Evolutionary conservation across 2,113 vertebrate genomes (phyloP).

Genomic region (Thalassoma bifasciatum): DNA sequence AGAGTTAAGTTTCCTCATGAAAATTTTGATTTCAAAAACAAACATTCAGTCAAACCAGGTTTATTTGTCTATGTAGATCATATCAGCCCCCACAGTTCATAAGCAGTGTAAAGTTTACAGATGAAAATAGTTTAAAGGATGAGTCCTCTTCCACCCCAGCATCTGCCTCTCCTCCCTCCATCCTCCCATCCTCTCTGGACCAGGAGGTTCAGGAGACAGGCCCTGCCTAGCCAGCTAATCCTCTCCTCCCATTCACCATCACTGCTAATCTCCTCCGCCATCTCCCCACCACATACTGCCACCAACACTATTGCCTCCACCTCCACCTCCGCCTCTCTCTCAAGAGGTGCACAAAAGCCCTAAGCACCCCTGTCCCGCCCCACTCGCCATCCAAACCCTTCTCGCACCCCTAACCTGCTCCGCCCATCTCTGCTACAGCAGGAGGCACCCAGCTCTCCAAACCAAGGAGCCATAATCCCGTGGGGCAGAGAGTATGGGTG

Average conservation of each 20-base stretch:
- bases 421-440: conserved; percentile 72
- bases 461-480: conserved; percentile 72
- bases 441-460: conserved; percentile 75
- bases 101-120: conserved; percentile 29
- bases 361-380: conserved; percentile 67
- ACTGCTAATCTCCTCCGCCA: conserved; percentile 80
- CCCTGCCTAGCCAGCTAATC: conserved; percentile 81
- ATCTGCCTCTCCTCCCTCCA: conserved; percentile 76
- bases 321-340: conserved; percentile 76
- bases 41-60: background rate
- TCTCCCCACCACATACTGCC: conserved; percentile 58
- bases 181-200: conserved; percentile 63
- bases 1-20: background rate
- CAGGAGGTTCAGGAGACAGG: conserved; percentile 70
- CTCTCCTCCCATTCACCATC: conserved; percentile 81
- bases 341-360: conserved; percentile 81
- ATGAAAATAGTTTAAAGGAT: conserved; percentile 55
- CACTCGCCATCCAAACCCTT: conserved; percentile 62
- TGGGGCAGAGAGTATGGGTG: conserved; percentile 66
- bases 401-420: conserved; percentile 72
- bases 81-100: background rate
- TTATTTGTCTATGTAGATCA: background rate
- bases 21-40: background rate
- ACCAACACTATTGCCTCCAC: conserved; percentile 68
- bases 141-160: conserved; percentile 45